Evolutionary conservation across 2,797 vertebrate species (phyloP), one percentile per base, ranked within the genome.

Genomic region (Malurus leucopterus): DNA sequence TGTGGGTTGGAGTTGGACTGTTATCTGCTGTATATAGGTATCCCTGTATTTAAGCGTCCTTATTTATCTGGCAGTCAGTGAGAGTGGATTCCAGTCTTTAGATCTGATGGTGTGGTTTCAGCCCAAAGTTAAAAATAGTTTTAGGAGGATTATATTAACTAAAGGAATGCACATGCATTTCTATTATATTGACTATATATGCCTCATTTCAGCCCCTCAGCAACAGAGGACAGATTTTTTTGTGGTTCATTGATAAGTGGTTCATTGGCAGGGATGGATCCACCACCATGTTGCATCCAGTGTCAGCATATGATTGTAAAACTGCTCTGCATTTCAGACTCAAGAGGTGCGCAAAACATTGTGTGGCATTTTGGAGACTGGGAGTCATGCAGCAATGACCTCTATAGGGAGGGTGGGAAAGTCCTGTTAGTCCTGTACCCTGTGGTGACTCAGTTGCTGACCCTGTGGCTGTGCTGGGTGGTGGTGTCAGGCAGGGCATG

Each of bases 401-500:
- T 69, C 55, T 49, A 26, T 20, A 18, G 15, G 17, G 15, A 47
- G 15, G 10, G 4, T 62, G 32, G 72, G 32, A 51, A 55, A 77
- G 43, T 24, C 50, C 71, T 79, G 16, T 34, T 78, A 43, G 40
- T 62, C 64, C 63, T 82, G 59, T 67, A 54, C 79, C 68, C 82
- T 72, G 58, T 40, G 53, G 51, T 85, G 63, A 73, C 69, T 22
- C 58, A 81, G 69, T 76, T 77, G 80, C 50, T 84, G 57, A 67
- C 16, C 16, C 49, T 68, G 15, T 30, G 32, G 82, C 73, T 80
- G 86, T 61, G 54, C 43, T 12, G 90, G 36, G 29, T 85, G 83
- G 89, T 93, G 73, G 89, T 92, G 87, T 93, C 86, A 92, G 89
- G 92, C 94, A 76, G 84, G 81, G 80, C 88, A 16, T 0, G 9